Evolutionary conservation across 2,113 vertebrate genomes (phyloP).

Genomic region (Scolopax mira): DNA sequence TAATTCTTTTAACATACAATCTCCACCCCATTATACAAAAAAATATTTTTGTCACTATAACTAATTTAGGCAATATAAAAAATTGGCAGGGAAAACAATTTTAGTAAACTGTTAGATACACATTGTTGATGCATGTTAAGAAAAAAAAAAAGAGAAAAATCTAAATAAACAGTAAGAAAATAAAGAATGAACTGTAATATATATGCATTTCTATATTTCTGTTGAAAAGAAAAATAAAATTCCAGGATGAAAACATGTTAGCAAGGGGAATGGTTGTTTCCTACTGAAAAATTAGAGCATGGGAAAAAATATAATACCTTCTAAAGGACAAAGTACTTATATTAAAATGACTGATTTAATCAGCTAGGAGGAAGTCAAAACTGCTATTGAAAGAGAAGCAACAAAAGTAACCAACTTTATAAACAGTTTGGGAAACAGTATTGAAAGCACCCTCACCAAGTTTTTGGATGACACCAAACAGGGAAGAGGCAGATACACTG

Average conservation of each 20-base stretch:
- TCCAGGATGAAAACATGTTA: not conserved
- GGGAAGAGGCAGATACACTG: not conserved
- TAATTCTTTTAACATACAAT: not conserved
- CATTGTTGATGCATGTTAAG: not conserved
- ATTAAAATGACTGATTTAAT: not conserved
- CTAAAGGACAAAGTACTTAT: not conserved
- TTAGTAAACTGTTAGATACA: not conserved
- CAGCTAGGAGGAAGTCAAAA: not conserved
- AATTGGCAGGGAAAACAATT: not conserved
- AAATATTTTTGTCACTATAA: not conserved
- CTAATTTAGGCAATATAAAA: not conserved
- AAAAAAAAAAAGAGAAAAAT: not conserved
- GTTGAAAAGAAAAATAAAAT: not conserved
- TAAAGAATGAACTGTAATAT: not conserved
- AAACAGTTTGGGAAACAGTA: not conserved
- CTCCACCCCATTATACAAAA: not conserved
- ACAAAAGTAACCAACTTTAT: not conserved
- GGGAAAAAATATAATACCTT: not conserved
- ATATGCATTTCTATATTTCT: not conserved
- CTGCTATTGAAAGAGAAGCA: not conserved
- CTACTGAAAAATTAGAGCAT: not conserved
- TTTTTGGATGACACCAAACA: not conserved
- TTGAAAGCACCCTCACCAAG: not conserved
- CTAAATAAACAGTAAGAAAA: not conserved
- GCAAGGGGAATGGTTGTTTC: not conserved